phyloP scores from a whole-genome alignment of 1,140 invertebrate genomes.

The Acromyrmex charruanus region DNA sequence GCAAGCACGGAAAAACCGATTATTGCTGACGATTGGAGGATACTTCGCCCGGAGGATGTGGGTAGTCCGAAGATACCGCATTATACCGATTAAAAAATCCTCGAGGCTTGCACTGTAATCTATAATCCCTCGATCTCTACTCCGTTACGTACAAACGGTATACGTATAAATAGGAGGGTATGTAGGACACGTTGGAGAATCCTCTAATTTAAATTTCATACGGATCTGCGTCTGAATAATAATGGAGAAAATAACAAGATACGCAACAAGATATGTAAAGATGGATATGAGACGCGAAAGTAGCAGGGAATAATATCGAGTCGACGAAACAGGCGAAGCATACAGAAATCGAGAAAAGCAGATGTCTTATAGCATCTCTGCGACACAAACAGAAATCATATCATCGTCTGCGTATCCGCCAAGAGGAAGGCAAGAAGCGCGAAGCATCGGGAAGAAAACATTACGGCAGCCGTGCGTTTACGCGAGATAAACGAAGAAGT shows the following conservation, averaged over 20 bases:
- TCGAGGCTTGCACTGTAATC: conserved; percentile 17
- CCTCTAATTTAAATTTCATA: conserved; percentile 52
- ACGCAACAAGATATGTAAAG: background rate
- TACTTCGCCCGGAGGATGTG: conserved; percentile 42
- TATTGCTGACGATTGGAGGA: conserved; percentile 51
- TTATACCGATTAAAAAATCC: conserved; percentile 38
- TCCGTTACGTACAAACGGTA: conserved; percentile 34
- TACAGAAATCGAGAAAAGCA: conserved; percentile 25
- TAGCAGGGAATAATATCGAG: conserved; percentile 15
- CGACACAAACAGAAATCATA: conserved; percentile 47
- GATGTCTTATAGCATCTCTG: conserved; percentile 21
- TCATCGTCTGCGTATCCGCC: conserved; percentile 8
- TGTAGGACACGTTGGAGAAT: background rate
- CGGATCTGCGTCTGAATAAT: conserved; percentile 21
- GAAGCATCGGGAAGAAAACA: conserved; percentile 46
- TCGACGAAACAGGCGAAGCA: conserved; percentile 15
- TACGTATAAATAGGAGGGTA: background rate
- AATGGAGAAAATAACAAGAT: conserved; percentile 28
- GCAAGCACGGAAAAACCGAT: conserved; percentile 51
- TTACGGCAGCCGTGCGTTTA: conserved; percentile 35
- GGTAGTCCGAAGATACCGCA: conserved; percentile 33
- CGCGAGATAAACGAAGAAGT: conserved; percentile 58
- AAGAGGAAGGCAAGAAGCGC: conserved; percentile 18
- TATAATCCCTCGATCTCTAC: conserved; percentile 14
- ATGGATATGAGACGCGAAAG: conserved; percentile 9